These are phyloP conservation scores for Platygyra sinensis DNA, from an alignment of 64 coral and sea anemone species.

Conservation along the genomic window DNA sequence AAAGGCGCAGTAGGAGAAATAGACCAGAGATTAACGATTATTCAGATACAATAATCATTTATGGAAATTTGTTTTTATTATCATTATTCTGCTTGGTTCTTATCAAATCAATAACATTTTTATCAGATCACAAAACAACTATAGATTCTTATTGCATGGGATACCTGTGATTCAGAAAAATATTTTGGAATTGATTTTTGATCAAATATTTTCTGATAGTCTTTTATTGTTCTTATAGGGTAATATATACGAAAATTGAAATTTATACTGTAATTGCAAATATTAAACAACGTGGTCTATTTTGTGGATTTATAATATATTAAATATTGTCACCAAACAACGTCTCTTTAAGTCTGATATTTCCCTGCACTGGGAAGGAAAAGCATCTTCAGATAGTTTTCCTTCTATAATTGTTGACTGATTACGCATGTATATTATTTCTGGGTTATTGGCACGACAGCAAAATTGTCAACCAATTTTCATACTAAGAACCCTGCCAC, in stretches of 20 bases:
- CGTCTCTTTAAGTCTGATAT: background rate
- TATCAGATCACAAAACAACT: background rate
- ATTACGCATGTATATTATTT: too few species aligned
- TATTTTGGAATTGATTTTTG: constrained; percentile 17
- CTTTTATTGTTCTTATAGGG: background rate
- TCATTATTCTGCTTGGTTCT: background rate
- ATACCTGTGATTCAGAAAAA: background rate
- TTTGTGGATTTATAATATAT: background rate
- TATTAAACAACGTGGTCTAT: background rate
- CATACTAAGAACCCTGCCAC: too few species aligned
- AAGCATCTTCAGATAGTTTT: too few species aligned
- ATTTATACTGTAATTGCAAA: background rate
- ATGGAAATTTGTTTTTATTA: background rate
- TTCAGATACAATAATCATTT: background rate
- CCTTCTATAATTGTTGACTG: too few species aligned
- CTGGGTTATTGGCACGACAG: too few species aligned
- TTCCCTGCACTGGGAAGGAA: background rate
- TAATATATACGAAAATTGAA: constrained; percentile 48
- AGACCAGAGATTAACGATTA: too few species aligned
- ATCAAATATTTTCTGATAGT: background rate
- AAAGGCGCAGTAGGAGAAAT: too few species aligned
- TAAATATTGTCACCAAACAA: background rate
- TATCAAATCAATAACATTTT: background rate
- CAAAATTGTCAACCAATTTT: too few species aligned
- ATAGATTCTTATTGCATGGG: background rate